Base-by-base conservation (phyloP, 2,797 vertebrate species). In the Sternotherus odoratus region DNA sequence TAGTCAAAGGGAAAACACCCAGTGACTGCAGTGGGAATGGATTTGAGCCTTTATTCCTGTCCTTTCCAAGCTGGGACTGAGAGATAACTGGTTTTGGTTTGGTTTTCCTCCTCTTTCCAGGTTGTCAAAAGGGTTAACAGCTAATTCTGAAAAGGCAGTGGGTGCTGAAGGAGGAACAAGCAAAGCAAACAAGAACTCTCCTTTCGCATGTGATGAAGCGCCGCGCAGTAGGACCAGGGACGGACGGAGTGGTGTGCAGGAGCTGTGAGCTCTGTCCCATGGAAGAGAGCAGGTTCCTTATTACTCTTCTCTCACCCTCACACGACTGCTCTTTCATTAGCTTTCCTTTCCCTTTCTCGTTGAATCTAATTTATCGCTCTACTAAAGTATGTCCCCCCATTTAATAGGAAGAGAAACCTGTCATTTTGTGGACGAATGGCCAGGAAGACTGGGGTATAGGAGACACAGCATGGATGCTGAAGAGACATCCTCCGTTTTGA, bases 1-100 rank as follows among this genome's bases (percentile, higher is more conserved):
- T 85, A 79, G 77, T 66, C 79, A 78, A 91, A 94, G 66, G 21
- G 74, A 87, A 94, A 97, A 74, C 77, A 86, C 49, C 33, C 78
- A 82, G 69, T 54, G 72, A 77, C 78, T 91, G 80, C 72, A 87
- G 5, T 19, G 33, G 48, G 82, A 94, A 51, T 72, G 51, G 53
- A 28, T 90, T 82, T 0, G 0, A n/a, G 48, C 7, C 90, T 87
- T 94, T 60, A 54, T 50, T 33, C 57, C 15, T 79, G 36, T 85
- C 48, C 43, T 93, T 94, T 88, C 80, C 54, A 12, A 43, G 53
- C 50, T 79, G 46, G 74, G 36, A 43, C 74, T 77, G 39, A 53
- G 53, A 66, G 36, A 83, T 57, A 57, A 79, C 84, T 11, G 13
- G 6, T 30, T n/a, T 36, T 50, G 36, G 28, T 43, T 46, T 49